Evolutionary conservation across 2,797 vertebrate genomes (phyloP).

Genomic region (Crypturellus tataupa): DNA sequence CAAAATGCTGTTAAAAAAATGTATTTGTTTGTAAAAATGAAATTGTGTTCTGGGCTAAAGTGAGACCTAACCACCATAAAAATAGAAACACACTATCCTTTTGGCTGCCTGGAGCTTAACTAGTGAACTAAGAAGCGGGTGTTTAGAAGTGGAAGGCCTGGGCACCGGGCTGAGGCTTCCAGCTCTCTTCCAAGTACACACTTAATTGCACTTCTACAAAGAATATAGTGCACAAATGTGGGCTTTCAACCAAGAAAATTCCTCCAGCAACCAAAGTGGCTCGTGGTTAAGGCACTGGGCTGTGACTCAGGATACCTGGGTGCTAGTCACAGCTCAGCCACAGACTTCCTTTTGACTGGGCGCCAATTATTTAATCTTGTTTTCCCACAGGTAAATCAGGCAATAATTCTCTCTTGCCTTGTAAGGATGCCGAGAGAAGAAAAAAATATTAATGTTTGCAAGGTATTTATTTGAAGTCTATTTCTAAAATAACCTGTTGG

Average conservation of each 20-base stretch:
- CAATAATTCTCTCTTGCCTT: neutral
- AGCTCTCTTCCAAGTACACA: slow-evolving; percentile 42
- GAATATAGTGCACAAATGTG: slow-evolving; percentile 65
- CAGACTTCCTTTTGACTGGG: neutral
- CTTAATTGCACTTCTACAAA: slow-evolving; percentile 67
- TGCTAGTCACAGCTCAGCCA: slow-evolving; percentile 35
- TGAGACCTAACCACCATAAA: neutral
- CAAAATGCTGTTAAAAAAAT: neutral
- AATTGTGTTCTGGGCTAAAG: neutral
- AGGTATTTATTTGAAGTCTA: neutral
- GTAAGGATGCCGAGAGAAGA: neutral
- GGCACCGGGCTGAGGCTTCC: slow-evolving; percentile 35
- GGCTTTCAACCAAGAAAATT: slow-evolving; percentile 55
- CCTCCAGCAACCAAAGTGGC: slow-evolving; percentile 10
- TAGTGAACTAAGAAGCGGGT: slow-evolving; percentile 25
- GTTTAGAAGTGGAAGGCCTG: slow-evolving; percentile 51
- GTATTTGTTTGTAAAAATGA: neutral
- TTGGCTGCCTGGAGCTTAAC: neutral
- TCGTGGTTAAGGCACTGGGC: slow-evolving; percentile 7
- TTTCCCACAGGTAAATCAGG: slow-evolving; percentile 41
- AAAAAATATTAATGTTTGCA: neutral
- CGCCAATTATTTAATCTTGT: slow-evolving; percentile 27
- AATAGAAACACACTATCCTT: slow-evolving; percentile 7
- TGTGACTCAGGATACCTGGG: slow-evolving; percentile 57
- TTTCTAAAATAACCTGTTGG: neutral